Conservation (phyloP, 2,888 invertebrate species). For the Sabatieria punctata region DNA sequence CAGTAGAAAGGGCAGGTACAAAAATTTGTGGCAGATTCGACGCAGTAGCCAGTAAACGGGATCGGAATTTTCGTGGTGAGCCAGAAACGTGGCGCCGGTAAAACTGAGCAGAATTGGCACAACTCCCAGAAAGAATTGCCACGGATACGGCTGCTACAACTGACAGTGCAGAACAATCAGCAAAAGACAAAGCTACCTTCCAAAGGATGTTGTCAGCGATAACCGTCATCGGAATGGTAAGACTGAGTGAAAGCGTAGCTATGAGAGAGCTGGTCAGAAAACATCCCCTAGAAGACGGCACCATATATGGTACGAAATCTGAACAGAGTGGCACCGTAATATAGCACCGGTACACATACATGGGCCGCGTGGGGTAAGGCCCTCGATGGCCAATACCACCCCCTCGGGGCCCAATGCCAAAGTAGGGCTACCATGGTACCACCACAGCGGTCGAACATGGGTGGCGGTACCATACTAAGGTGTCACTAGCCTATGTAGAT, state of each 20-base stretch:
- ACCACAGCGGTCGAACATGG: no score
- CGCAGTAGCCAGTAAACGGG: conserved; percentile 42
- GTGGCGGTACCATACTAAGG: neutral
- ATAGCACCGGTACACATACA: no score
- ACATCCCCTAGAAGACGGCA: conserved; percentile 69
- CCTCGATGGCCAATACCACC: no score
- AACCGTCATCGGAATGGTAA: conserved; percentile 75
- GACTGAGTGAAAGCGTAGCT: conserved; percentile 64
- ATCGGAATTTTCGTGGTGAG: conserved; percentile 65
- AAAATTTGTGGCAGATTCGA: conserved; percentile 28
- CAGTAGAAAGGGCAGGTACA: no score
- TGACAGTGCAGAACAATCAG: neutral
- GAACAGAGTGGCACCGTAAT: no score
- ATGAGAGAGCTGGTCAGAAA: conserved; percentile 77
- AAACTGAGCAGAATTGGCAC: conserved; percentile 59
- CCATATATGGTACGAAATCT: no score
- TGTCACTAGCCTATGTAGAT: no score
- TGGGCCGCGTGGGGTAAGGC: no score
- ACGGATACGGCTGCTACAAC: conserved; percentile 42
- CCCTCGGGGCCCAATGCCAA: neutral
- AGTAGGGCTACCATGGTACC: no score
- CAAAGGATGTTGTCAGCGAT: conserved; percentile 59
- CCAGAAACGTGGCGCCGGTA: conserved; percentile 49
- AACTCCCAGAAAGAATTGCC: conserved; percentile 56
- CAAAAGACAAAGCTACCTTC: conserved; percentile 35